Conservation (phyloP, 2,797 vertebrate species). For the Enteromius argenteus region DNA sequence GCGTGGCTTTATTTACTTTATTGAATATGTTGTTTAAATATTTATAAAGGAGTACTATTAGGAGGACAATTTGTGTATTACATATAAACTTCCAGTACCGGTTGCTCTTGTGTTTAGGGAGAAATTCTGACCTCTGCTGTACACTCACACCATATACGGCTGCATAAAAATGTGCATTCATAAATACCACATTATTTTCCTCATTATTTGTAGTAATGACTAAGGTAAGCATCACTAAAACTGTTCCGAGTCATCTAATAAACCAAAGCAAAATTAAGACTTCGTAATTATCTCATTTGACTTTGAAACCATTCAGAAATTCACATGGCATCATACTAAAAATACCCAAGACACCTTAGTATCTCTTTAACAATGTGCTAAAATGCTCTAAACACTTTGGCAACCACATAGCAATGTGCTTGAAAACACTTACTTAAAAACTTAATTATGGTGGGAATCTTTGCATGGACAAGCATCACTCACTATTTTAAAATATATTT, state of each 20-base stretch:
- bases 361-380: background rate
- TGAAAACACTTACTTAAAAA: background rate
- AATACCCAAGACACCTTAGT: background rate
- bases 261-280: background rate
- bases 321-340: background rate
- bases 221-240: conserved; percentile 2
- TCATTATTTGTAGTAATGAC: background rate
- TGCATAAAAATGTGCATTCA: background rate
- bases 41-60: background rate
- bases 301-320: background rate
- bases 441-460: background rate
- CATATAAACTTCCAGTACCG: background rate
- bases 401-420: conserved; percentile 7
- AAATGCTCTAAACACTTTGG: background rate
- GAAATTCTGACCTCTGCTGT: conserved; percentile 51
- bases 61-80: background rate
- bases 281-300: background rate
- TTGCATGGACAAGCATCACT: background rate
- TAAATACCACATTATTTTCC: background rate
- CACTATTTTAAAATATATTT: background rate
- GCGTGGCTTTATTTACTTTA: background rate
- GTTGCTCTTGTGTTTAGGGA: background rate
- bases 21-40: background rate
- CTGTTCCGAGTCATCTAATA: background rate
- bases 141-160: background rate